Base-by-base conservation (phyloP, 2,888 invertebrate species). In the Steinernema hermaphroditum region DNA sequence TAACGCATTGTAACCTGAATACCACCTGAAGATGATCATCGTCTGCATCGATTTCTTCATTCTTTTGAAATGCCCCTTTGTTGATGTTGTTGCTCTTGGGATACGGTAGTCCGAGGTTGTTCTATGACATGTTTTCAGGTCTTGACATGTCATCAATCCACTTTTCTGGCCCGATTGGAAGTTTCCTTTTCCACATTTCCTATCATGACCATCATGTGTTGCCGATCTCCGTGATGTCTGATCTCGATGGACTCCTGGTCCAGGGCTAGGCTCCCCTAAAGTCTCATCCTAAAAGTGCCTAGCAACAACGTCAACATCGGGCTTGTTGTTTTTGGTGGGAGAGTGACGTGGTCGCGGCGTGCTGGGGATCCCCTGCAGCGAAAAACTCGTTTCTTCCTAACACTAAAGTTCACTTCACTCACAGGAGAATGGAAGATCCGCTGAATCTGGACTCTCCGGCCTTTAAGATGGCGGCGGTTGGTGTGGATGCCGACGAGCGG, bases 401-500 rank as follows among this genome's bases (percentile, higher is more conserved):
- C 6, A 54, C 6, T 37, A 37, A 4, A 37, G 37, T 37, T 37
- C 37, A 4, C 6, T 8, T 37, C 37, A 37, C 37, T 37, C 12
- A 8, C 37, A 37, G 37, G 37, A 37, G 37, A 37, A 54, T 54
- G 54, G 54, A 54, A 24, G 54, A 54, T 54, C 54, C 54, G 19
- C 54, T 54, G 27, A 54, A 4, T 8, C 54, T 54, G 24, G 54
- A 54, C 4, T 27, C 22, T 12, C 54, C 54, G 24, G 54, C 54
- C 12, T 54, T 54, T 27, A 54, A 54, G 6, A 14, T 54, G 24
- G 9, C 54, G 27, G 46, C 46, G 8, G n/a, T 54, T 8, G 54
- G 54, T 2, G 19, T 54, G 54, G 54, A 54, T 1, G 54, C 27
- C 54, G 54, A 54, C 27, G 54, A 54, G 54, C 54, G 54, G 27